These are phyloP conservation scores for Eutolmus rufibarbis DNA, from an alignment of 2,888 invertebrate genomes.

Conservation along the genomic window DNA sequence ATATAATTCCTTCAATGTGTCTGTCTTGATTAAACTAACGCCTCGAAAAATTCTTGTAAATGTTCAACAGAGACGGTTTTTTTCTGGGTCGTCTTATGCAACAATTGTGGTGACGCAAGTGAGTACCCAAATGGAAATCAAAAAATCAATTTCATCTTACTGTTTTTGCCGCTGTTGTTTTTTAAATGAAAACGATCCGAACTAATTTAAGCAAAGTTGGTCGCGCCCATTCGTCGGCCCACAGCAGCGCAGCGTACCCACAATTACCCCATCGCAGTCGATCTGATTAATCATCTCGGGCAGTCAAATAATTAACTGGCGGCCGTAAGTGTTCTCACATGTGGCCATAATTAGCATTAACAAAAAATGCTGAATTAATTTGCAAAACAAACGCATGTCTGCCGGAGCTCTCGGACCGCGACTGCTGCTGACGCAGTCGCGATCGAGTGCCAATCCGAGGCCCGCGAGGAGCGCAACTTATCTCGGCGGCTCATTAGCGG, in stretches of 20 bases:
- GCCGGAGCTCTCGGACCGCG: background rate
- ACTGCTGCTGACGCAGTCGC: background rate
- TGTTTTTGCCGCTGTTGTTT: background rate
- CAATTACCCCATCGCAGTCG: background rate
- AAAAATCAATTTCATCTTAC: background rate
- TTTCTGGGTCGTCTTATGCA: background rate
- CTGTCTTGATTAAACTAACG: background rate
- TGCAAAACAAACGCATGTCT: slow-evolving; percentile 21
- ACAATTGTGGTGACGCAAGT: background rate
- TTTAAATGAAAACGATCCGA: background rate
- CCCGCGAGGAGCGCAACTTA: background rate
- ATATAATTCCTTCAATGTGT: no score
- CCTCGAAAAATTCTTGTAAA: background rate
- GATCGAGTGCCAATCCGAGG: background rate
- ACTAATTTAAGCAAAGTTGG: background rate
- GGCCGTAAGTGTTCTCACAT: background rate
- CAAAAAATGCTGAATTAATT: slow-evolving; percentile 22
- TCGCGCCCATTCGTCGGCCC: background rate
- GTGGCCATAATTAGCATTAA: slow-evolving; percentile 10
- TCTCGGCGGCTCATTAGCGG: slow-evolving; percentile 19
- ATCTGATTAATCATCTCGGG: background rate
- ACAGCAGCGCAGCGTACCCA: background rate
- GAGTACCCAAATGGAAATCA: background rate
- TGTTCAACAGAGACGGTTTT: background rate
- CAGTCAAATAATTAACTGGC: slow-evolving; percentile 3